Evolutionary conservation across 2,888 invertebrate genomes (phyloP), one percentile per base, ranked within the genome.

Genomic region (Mimas tiliae): DNA sequence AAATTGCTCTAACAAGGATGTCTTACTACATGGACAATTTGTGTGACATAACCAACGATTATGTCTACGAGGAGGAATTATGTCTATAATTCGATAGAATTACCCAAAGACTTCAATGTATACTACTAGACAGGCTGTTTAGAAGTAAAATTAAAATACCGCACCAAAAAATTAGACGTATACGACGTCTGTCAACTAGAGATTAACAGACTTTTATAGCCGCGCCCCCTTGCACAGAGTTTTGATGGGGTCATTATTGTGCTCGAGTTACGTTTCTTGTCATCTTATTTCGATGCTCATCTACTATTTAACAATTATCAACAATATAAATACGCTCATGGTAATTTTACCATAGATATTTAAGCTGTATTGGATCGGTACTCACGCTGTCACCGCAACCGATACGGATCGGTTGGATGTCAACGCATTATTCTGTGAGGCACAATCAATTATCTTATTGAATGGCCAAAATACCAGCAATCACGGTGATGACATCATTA

Each of bases 401-500:
- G 66, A 74, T 71, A 76, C 72, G 73, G 72, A 72, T 73, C 73
- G 70, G 71, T 67, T 67, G 68, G 70, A 63, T 76, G 74, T 74
- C 74, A 75, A 72, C 71, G 72, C 73, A 73, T 74, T 76, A 75
- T 75, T 72, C 72, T 71, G 64, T 50, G 67, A 70, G 74, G 72
- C 74, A 75, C 76, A 70, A 80, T 79, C 78, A 81, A 81, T 81
- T 81, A 79, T 72, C 72, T 75, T 71, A 74, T 76, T 68, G 68
- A 66, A 42, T 42, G 42, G 33, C 65, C 62, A 66, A 68, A 70
- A 27, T 16, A 45, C 45, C 45, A 9, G 45, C 14, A 45, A 45
- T 45, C 1, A 12, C 45, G 14, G 12, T 14, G 12, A 45, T 14
- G 45, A 14, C 12, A 14, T 14, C 1, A 14, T 45, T 14, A 12